phyloP scores from a whole-genome alignment of 53 echinoderm and acorn worm genomes.

The Mesocentrotus franciscanus region DNA sequence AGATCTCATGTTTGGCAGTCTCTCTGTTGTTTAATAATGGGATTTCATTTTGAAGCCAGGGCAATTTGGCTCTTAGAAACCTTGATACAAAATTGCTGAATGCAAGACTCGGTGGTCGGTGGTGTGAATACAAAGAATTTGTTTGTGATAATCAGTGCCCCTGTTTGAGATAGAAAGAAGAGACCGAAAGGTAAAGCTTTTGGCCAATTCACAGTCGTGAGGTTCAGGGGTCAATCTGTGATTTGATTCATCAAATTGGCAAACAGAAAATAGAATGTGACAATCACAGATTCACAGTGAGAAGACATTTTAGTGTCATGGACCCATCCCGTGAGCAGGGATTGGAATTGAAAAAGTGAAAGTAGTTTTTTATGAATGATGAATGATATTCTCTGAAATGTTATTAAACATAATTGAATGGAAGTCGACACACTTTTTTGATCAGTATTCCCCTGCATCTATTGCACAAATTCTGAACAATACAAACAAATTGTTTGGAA shows the following conservation, averaged over 20 bases:
- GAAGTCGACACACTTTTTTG: not conserved
- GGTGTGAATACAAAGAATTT: not conserved
- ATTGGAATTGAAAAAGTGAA: not conserved
- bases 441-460: too few species aligned
- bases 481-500: too few species aligned
- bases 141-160: not conserved
- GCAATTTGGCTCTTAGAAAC: not conserved
- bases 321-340: conserved; percentile 9
- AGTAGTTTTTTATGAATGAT: not conserved
- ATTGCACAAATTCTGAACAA: too few species aligned
- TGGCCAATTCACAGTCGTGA: not conserved
- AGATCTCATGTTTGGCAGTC: not conserved
- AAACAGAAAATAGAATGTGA: conserved; percentile 24
- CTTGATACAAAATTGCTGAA: not conserved
- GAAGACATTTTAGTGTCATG: not conserved
- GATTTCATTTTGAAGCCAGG: not conserved
- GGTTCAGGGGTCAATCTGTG: conserved; percentile 1
- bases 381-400: conserved; percentile 16
- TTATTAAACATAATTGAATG: not conserved
- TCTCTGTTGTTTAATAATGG: too few species aligned
- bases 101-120: not conserved
- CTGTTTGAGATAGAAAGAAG: conserved; percentile 6
- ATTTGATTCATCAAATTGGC: not conserved
- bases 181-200: not conserved
- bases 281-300: not conserved